phyloP scores from a whole-genome alignment of 2,888 invertebrate genomes.

The Erebia aethiops region DNA sequence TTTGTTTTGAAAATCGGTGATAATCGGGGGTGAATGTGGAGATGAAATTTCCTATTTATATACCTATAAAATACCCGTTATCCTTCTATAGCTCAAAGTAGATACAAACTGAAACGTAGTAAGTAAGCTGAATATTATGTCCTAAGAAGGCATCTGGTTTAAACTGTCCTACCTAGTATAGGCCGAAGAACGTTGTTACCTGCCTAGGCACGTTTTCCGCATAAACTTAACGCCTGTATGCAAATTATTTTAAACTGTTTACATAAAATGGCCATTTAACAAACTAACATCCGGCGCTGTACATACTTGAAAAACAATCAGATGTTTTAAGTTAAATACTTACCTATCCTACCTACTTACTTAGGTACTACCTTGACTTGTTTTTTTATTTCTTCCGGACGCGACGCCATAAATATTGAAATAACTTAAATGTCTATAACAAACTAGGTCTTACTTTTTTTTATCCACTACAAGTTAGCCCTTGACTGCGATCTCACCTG shows the following conservation, averaged over 20 bases:
- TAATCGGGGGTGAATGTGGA: no score
- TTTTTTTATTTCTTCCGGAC: neutral
- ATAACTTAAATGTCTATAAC: no score
- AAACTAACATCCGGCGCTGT: conserved; percentile 8
- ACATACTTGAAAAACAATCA: conserved; percentile 8
- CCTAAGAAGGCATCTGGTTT: neutral
- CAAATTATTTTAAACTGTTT: conserved; percentile 25
- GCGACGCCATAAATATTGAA: no score
- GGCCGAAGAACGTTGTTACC: neutral
- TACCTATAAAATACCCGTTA: neutral
- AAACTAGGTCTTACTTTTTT: no score
- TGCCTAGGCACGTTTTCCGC: conserved; percentile 14
- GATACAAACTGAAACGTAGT: neutral
- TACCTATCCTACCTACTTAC: no score
- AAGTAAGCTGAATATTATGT: conserved; percentile 1
- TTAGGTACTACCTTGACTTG: neutral
- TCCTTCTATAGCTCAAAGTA: neutral
- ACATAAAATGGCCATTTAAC: conserved; percentile 16
- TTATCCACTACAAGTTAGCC: no score
- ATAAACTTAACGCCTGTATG: conserved; percentile 21
- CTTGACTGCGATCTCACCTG: no score
- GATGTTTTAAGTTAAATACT: neutral
- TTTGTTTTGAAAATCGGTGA: no score
- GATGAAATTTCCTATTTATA: no score
- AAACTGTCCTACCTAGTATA: neutral